Evolutionary conservation across 2,113 vertebrate species (phyloP).

Genomic region (Dicentrarchus labrax): DNA sequence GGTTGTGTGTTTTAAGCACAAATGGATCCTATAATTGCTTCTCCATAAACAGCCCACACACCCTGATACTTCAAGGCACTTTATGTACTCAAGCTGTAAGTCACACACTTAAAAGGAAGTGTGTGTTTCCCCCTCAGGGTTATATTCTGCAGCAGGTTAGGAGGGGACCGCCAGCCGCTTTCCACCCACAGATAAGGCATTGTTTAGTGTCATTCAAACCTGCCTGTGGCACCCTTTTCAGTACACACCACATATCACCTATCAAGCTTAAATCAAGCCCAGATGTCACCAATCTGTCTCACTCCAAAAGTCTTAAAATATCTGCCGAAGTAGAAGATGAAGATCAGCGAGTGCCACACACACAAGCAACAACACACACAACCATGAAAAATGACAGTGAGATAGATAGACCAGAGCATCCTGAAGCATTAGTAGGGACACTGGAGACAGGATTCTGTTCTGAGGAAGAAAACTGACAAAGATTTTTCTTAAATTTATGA

Average conservation of each 20-base stretch:
- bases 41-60: slow-evolving; percentile 22
- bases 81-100: slow-evolving; percentile 15
- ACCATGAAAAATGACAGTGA: not conserved
- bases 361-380: slow-evolving; percentile 2
- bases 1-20: not conserved
- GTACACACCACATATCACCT: slow-evolving; percentile 31
- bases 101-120: slow-evolving; percentile 27
- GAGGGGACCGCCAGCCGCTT: slow-evolving; percentile 24
- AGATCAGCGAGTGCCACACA: slow-evolving; percentile 9
- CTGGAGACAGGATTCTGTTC: not conserved
- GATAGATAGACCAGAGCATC: not conserved
- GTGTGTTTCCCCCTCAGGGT: slow-evolving; percentile 14
- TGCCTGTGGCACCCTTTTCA: slow-evolving; percentile 13
- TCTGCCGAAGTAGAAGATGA: slow-evolving; percentile 23
- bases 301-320: slow-evolving; percentile 23
- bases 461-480: not conserved
- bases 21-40: not conserved
- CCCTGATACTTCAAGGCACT: slow-evolving; percentile 1
- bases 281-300: slow-evolving; percentile 37
- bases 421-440: not conserved
- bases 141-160: not conserved
- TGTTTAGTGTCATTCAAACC: slow-evolving; percentile 50
- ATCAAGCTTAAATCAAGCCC: slow-evolving; percentile 23
- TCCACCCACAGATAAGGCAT: slow-evolving; percentile 38
- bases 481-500: slow-evolving; percentile 19